Evolutionary conservation across 2,113 vertebrate species (phyloP), one percentile per base, ranked within the genome.

Genomic region (Pollimyrus isidori): DNA sequence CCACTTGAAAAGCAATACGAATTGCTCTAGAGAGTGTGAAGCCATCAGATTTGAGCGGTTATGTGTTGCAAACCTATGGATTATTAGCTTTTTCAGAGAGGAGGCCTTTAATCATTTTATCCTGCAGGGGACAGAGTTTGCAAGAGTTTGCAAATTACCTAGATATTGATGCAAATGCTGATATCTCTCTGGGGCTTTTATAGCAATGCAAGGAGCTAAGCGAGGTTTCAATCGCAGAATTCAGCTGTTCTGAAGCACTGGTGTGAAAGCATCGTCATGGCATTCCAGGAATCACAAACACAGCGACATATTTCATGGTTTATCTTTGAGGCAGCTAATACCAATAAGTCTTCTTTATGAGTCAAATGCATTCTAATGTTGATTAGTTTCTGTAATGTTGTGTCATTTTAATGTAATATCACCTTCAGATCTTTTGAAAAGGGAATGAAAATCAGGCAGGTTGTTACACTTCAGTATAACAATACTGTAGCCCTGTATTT

Each of bases 101-200:
- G 50, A 87, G 50, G 49, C 50, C 85, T 86, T 86, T 53, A 87
- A 87, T 87, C 85, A 87, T 87, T 87, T 52, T 53, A 35, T 53
- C 50, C 50, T 53, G 85, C 85, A 53, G 30, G 48, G 85, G 85
- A 87, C 85, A 39, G 26, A 87, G 46, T 84, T 87, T 86, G 46
- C 26, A 30, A 50, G 85, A 53, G 49, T 86, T 86, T 87, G 49
- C 26, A 87, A 87, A 87, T 87, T 87, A 87, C 15, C 85, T 87
- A 53, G n/a, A 35, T 87, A 87, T 87, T 87, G 50, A 87, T 53
- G 50, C 85, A 87, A 52, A 87, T 87, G 50, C 50, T 53, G 85
- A 87, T 87, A 50, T 7, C 49, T 56, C 83, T 50, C 83, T n/a
- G 3, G 45, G 83, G 45, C 9, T 50, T 86, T 86, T 46, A 49